A percentile compares a stretch with the other conserved stretches of the same genome.
These are phyloP conservation scores for Excalfactoria chinensis DNA, from an alignment of 2,113 vertebrate species.

Conservation along the genomic window DNA sequence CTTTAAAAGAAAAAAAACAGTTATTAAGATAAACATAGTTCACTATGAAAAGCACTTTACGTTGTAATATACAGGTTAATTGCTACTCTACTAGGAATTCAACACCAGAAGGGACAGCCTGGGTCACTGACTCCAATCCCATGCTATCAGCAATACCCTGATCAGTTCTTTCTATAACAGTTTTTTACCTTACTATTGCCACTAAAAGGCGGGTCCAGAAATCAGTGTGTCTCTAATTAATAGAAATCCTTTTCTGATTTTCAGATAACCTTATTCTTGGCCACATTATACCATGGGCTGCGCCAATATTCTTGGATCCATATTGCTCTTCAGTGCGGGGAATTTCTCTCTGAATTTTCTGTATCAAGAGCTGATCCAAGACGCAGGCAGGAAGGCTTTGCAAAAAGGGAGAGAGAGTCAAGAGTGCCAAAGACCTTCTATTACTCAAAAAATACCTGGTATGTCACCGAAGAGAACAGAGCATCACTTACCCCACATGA, in stretches of 20 bases:
- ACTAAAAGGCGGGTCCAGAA: neutral
- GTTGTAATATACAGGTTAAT: neutral
- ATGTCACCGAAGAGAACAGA: neutral
- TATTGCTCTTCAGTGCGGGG: neutral
- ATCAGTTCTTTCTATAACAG: neutral
- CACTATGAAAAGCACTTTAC: neutral
- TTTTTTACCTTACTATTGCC: neutral
- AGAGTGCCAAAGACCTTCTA: neutral
- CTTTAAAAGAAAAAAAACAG: neutral
- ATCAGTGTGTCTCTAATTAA: neutral
- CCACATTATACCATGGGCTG: neutral
- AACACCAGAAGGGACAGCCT: neutral
- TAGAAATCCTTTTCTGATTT: neutral
- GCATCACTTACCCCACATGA: neutral
- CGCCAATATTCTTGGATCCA: neutral
- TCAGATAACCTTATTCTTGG: neutral
- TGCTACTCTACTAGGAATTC: neutral
- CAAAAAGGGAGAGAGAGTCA: neutral
- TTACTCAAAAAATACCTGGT: neutral
- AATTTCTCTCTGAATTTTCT: neutral
- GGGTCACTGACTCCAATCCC: neutral
- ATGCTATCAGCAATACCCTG: fast-evolving
- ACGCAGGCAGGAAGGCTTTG: neutral
- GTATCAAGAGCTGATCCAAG: neutral
- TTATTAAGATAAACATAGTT: conserved; percentile 15